Evolutionary conservation across 2,113 vertebrate species (phyloP).

Genomic region (Calidris pygmaea): DNA sequence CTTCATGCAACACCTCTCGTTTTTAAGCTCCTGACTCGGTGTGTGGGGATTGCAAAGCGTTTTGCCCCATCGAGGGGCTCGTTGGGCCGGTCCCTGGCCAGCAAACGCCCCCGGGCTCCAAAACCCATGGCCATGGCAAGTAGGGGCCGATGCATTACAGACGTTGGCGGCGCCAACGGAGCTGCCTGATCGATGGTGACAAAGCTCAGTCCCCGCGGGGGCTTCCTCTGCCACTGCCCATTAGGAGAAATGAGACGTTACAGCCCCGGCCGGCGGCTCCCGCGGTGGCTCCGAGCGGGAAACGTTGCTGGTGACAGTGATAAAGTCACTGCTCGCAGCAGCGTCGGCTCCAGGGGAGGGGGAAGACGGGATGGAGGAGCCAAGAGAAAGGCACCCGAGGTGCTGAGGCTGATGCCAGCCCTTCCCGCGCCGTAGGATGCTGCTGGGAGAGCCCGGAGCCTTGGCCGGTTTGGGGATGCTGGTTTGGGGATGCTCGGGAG

Average conservation of each 20-base stretch:
- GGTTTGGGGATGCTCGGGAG: not conserved
- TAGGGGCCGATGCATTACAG: not conserved
- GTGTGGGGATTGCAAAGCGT: fast-evolving
- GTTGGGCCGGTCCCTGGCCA: fast-evolving
- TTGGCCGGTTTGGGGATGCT: not conserved
- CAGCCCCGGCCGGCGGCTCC: not conserved
- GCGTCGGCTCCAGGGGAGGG: not conserved
- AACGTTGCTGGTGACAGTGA: not conserved
- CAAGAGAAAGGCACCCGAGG: fast-evolving
- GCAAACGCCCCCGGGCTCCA: fast-evolving
- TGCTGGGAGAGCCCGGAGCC: not conserved
- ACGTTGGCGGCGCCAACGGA: not conserved
- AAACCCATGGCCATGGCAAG: fast-evolving
- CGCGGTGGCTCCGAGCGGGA: not conserved
- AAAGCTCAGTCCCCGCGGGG: not conserved
- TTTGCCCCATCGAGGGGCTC: not conserved
- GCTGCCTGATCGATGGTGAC: not conserved
- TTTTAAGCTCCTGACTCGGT: fast-evolving
- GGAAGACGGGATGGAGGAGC: not conserved
- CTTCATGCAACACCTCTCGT: fast-evolving
- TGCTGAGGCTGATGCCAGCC: not conserved
- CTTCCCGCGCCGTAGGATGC: fast-evolving
- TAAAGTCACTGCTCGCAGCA: not conserved
- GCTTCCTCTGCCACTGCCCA: not conserved
- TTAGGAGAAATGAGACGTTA: not conserved